Evolutionary conservation across 2,888 invertebrate species (phyloP).

Genomic region (Hemicrepidius hirtus): DNA sequence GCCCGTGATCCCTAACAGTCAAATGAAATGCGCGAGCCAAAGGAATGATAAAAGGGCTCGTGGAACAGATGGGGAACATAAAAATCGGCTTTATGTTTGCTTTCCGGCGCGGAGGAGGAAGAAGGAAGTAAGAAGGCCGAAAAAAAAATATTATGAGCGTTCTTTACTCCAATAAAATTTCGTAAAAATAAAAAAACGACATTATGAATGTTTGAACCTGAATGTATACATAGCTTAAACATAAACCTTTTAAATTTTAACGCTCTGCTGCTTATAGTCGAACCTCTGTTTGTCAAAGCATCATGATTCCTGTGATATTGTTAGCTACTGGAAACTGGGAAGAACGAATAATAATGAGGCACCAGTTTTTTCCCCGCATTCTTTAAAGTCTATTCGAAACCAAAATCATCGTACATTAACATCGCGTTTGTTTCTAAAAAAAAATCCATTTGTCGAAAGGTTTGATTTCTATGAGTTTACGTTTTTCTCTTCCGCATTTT

Average conservation of each 20-base stretch:
- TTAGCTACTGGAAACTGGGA: constrained; percentile 20
- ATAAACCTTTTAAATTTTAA: constrained; percentile 7
- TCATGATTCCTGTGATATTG: constrained; percentile 15
- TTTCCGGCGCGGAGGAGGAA: no score
- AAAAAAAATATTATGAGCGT: no score
- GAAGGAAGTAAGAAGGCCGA: no score
- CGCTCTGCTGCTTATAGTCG: background rate
- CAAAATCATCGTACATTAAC: background rate
- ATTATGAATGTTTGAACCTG: no score
- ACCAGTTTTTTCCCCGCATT: constrained; percentile 15
- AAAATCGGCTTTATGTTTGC: no score
- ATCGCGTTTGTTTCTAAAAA: background rate
- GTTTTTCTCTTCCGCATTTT: background rate
- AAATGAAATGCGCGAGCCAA: no score
- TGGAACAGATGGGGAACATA: no score
- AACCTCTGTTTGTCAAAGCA: background rate
- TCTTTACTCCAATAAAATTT: no score
- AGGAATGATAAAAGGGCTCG: no score
- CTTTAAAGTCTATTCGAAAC: constrained; percentile 14
- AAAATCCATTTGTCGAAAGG: background rate
- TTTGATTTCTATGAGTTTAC: background rate
- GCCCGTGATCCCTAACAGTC: no score
- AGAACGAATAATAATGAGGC: constrained; percentile 16
- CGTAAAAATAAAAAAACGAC: no score
- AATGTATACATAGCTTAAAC: no score